These are phyloP conservation scores for Cavia aperea DNA, from an alignment of 2,113 vertebrate species.

Conservation along the genomic window DNA sequence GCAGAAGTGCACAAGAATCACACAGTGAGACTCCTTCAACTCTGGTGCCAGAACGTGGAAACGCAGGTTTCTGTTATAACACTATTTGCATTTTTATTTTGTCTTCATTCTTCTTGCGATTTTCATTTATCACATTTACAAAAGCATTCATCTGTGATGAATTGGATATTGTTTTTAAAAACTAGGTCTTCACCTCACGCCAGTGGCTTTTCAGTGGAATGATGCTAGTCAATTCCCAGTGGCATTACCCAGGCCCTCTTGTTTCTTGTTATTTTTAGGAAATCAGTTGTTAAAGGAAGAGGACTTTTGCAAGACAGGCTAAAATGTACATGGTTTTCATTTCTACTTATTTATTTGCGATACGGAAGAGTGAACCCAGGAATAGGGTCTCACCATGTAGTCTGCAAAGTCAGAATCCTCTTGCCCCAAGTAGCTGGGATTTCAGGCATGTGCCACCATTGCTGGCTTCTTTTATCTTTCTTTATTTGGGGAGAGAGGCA, in stretches of 20 bases:
- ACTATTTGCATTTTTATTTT: background rate
- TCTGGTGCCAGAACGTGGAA: accelerated
- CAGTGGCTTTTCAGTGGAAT: accelerated
- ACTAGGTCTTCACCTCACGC: accelerated
- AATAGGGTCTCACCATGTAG: background rate
- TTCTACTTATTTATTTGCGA: background rate
- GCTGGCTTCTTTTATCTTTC: background rate
- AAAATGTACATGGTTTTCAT: background rate
- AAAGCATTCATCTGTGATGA: background rate
- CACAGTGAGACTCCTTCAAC: background rate
- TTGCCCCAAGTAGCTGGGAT: background rate
- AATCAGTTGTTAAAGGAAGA: background rate
- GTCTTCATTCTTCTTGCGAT: background rate
- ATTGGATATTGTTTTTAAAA: background rate
- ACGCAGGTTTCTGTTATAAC: background rate
- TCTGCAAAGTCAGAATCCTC: background rate
- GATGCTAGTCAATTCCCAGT: background rate
- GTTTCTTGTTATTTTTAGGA: background rate
- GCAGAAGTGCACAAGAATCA: background rate
- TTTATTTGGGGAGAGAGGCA: background rate
- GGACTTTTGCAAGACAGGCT: background rate
- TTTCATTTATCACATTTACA: background rate
- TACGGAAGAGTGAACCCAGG: background rate
- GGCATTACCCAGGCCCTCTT: accelerated
- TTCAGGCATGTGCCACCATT: background rate